Evolutionary conservation across 1,140 invertebrate species (phyloP), one percentile per base, ranked within the genome.

Genomic region (Drosophila tropicalis): DNA sequence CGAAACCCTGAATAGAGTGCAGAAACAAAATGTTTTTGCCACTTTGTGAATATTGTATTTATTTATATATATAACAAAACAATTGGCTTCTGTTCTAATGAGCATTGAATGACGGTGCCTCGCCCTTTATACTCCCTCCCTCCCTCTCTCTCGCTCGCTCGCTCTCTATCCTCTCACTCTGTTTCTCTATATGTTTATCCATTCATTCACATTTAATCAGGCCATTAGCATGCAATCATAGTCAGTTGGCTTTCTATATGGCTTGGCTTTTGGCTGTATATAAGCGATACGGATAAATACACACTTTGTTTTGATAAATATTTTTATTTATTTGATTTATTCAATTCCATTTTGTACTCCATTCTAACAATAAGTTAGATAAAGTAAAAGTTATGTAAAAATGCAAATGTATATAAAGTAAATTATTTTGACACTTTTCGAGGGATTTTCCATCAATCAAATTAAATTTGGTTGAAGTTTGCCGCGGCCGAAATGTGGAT

Each of bases 141-240:
- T 64, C 32, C 12, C 44, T 39, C 29, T 57, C 9, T 9, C 10
- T 36, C 0, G 7, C 44, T 6, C 44, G 19, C 29, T 57, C 9
- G 34, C 10, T 36, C 0, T 5, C 44, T 6, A 29, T 5, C 29
- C 36, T 22, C 22, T 44, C 22, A 22, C 22, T 55, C 44, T 62
- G 32, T 40, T 25, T 40, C 7, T 51, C 17, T 51, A 10, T 51
- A 10, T 47, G 17, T 47, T 19, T 12, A 9, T 51, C 19, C 19
- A 51, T 51, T 51, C 44, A 51, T 51, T 51, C 17, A 51, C 56
- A 57, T 34, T 79, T 87, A 86, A 87, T 40, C 82, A 86, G 83
- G 83, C 79, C 60, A 86, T 86, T 86, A 82, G 69, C 72, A 86
- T 86, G 68, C 82, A 65, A 62, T 73, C 58, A 72, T 72, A 70